Percentiles rank a stretch among this genome's conserved stretches.
phyloP scores from a whole-genome alignment of 2,888 invertebrate species.

The Pasiphila rectangulata region DNA sequence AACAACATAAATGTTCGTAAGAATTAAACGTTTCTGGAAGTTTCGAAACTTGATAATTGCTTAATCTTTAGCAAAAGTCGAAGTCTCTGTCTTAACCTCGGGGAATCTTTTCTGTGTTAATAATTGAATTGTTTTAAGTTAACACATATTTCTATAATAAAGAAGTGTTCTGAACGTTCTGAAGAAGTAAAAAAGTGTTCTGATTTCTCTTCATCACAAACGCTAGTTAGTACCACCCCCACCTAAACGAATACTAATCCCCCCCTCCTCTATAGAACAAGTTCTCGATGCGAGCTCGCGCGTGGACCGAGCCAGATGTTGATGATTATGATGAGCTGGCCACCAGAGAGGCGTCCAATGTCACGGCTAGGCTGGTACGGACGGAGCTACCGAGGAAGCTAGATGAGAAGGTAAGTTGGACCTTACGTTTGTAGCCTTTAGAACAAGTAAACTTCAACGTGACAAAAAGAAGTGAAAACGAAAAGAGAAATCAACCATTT shows the following conservation, averaged over 20 bases:
- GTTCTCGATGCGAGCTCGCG: conserved; percentile 90
- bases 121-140: too few relatives aligned
- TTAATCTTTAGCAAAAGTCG: too few relatives aligned
- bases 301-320: conserved; percentile 86
- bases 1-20: too few relatives aligned
- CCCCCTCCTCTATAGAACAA: conserved; percentile 81
- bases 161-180: too few relatives aligned
- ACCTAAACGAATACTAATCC: conserved; percentile 9
- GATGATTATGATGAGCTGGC: conserved; percentile 51
- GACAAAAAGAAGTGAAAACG: too few relatives aligned
- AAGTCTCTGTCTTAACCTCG: too few relatives aligned
- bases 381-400: conserved; percentile 54
- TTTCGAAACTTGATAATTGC: too few relatives aligned
- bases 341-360: conserved; percentile 49
- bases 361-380: conserved; percentile 56
- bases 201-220: conserved; percentile 24
- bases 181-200: background rate
- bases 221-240: conserved; percentile 4
- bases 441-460: too few relatives aligned
- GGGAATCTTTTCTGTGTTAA: too few relatives aligned
- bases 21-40: too few relatives aligned
- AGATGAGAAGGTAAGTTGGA: conserved; percentile 52
- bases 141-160: too few relatives aligned
- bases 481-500: too few relatives aligned
- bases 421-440: background rate